A percentile compares a stretch with the other conserved stretches of the same genome.
These are phyloP conservation scores for Venturia canescens DNA, from an alignment of 1,140 invertebrate genomes.

Conservation along the genomic window DNA sequence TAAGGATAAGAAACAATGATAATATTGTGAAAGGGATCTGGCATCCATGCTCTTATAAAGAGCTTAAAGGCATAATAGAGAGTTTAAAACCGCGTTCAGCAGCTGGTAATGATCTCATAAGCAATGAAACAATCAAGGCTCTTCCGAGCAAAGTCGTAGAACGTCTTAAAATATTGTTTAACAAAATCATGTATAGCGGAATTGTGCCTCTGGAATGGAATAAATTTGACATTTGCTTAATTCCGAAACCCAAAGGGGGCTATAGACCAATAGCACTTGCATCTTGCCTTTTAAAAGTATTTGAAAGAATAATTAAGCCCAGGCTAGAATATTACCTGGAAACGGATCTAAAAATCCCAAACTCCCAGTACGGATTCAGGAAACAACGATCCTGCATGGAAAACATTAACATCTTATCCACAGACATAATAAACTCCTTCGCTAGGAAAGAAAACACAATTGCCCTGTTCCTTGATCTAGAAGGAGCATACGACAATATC, in stretches of 20 bases:
- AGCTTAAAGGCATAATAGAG: not conserved
- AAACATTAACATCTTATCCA: slow-evolving; percentile 31
- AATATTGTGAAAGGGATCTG: slow-evolving; percentile 18
- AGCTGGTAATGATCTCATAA: too few species aligned
- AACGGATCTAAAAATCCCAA: slow-evolving; percentile 39
- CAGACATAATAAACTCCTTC: slow-evolving; percentile 39
- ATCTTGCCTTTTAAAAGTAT: slow-evolving; percentile 51
- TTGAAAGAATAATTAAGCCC: slow-evolving; percentile 52
- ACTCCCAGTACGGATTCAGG: slow-evolving; percentile 53
- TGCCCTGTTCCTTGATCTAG: slow-evolving; percentile 48
- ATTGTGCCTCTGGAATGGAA: slow-evolving; percentile 42
- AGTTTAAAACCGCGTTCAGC: slow-evolving; percentile 39
- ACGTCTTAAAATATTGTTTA: slow-evolving; percentile 41
- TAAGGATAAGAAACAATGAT: not conserved
- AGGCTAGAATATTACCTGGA: slow-evolving; percentile 53
- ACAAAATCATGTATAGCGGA: slow-evolving; percentile 30
- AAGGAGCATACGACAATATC: slow-evolving; percentile 53
- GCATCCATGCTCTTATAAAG: slow-evolving; percentile 11
- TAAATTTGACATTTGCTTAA: slow-evolving; percentile 43
- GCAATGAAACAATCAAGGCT: too few species aligned
- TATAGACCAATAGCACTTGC: slow-evolving; percentile 53
- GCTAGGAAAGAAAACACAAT: not conserved
- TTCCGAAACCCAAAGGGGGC: slow-evolving; percentile 47
- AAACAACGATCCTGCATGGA: slow-evolving; percentile 41
- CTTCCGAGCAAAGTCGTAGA: too few species aligned